These are phyloP conservation scores for Tiliqua scincoides DNA, from an alignment of 2,113 vertebrate species.

Conservation along the genomic window DNA sequence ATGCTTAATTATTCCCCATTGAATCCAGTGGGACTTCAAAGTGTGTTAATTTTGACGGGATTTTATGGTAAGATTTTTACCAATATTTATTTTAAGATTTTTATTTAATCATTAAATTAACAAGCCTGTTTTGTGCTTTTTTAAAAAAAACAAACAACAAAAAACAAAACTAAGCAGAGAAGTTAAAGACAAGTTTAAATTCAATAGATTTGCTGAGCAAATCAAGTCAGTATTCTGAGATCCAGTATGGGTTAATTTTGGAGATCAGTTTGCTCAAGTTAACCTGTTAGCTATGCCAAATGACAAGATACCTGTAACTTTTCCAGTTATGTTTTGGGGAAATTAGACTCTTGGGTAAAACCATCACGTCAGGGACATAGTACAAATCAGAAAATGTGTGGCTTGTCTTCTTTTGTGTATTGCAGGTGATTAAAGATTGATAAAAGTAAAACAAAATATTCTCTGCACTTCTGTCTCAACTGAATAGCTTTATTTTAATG, in stretches of 20 bases:
- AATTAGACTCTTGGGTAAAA: background rate
- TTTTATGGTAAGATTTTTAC: background rate
- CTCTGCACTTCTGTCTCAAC: background rate
- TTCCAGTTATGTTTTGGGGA: background rate
- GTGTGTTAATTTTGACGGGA: background rate
- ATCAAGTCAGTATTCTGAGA: conserved; percentile 2
- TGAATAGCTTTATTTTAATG: background rate
- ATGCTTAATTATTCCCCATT: background rate
- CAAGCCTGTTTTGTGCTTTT: background rate
- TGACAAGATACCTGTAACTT: background rate
- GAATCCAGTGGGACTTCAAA: background rate
- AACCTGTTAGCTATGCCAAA: background rate
- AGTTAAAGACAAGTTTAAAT: conserved; percentile 20
- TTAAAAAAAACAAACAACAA: conserved; percentile 30
- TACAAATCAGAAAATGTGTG: conserved; percentile 1
- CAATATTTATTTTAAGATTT: background rate
- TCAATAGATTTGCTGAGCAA: conserved; percentile 18
- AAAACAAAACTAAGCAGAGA: conserved; percentile 18
- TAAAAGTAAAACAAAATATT: conserved; percentile 24
- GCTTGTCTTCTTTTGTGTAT: conserved; percentile 11
- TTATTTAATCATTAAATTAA: background rate
- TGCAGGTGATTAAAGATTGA: conserved; percentile 6
- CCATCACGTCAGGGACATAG: conserved; percentile 23
- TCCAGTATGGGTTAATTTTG: background rate
- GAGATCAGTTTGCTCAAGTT: conserved; percentile 5